Conservation (phyloP, 2,113 vertebrate species). For the Struthio camelus region DNA sequence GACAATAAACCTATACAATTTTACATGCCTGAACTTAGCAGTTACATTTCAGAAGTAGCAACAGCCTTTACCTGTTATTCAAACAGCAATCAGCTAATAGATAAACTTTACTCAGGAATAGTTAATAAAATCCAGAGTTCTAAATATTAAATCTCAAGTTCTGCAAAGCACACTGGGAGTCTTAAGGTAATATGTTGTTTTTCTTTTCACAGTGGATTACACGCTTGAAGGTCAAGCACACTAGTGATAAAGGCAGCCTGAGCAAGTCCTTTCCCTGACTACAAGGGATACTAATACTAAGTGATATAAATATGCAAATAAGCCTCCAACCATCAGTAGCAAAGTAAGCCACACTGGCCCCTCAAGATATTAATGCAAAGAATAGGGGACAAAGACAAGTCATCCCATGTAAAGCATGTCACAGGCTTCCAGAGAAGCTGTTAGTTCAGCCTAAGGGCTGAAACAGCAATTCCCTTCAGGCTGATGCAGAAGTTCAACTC, state of each 20-base stretch:
- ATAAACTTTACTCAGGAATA: not conserved
- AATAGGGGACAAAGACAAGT: not conserved
- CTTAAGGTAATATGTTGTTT: not conserved
- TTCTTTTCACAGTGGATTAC: not conserved
- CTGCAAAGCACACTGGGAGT: not conserved
- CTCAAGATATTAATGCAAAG: not conserved
- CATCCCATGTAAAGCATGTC: not conserved
- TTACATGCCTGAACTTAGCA: not conserved
- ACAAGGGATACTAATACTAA: not conserved
- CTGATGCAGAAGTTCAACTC: not conserved
- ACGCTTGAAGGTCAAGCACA: not conserved
- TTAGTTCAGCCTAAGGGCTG: not conserved
- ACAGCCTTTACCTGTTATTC: not conserved
- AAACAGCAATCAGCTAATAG: not conserved
- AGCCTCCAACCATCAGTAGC: not conserved
- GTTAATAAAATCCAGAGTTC: not conserved
- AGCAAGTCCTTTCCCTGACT: not conserved
- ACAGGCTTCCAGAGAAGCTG: not conserved
- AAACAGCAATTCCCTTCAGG: not conserved
- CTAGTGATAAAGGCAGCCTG: not conserved
- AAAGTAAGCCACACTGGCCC: not conserved
- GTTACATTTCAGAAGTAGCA: not conserved
- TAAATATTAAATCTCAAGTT: not conserved
- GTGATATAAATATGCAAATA: not conserved
- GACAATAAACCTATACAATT: not conserved